Conservation (phyloP, 2,797 vertebrate genomes). For the Rachycentron canadum region DNA sequence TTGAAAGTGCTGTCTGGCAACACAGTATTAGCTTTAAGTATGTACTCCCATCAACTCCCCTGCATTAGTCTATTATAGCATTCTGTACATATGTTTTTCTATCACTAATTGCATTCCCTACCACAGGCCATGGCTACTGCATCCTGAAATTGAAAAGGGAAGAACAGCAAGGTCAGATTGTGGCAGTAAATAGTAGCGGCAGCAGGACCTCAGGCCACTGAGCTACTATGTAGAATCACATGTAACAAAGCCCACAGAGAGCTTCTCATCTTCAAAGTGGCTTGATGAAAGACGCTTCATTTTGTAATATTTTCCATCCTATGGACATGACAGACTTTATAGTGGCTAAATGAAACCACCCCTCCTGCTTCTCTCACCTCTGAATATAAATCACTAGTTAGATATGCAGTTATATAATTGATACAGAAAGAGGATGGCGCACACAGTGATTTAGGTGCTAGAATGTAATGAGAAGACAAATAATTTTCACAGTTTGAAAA, state of each 20-base stretch:
- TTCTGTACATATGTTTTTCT: slow-evolving; percentile 22
- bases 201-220: slow-evolving; percentile 51
- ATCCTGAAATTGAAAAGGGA: slow-evolving; percentile 37
- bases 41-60: not conserved
- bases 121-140: not conserved
- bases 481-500: not conserved
- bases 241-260: slow-evolving; percentile 63
- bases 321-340: slow-evolving; percentile 31
- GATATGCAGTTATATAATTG: not conserved
- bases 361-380: slow-evolving; percentile 7
- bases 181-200: slow-evolving; percentile 53
- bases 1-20: not conserved
- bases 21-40: not conserved
- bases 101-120: slow-evolving; percentile 15
- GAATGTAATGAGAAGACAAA: not conserved
- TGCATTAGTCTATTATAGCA: not conserved
- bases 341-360: slow-evolving; percentile 36
- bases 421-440: not conserved
- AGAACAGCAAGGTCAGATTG: slow-evolving; percentile 57
- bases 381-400: slow-evolving; percentile 1
- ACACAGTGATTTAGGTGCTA: not conserved
- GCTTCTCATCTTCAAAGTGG: slow-evolving; percentile 75
- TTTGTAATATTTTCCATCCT: slow-evolving; percentile 48
- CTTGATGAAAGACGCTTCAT: slow-evolving; percentile 55
- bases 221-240: slow-evolving; percentile 49